Evolutionary conservation across 2,888 invertebrate genomes (phyloP), one percentile per base, ranked within the genome.

Genomic region (Ferdinandea cuprea): DNA sequence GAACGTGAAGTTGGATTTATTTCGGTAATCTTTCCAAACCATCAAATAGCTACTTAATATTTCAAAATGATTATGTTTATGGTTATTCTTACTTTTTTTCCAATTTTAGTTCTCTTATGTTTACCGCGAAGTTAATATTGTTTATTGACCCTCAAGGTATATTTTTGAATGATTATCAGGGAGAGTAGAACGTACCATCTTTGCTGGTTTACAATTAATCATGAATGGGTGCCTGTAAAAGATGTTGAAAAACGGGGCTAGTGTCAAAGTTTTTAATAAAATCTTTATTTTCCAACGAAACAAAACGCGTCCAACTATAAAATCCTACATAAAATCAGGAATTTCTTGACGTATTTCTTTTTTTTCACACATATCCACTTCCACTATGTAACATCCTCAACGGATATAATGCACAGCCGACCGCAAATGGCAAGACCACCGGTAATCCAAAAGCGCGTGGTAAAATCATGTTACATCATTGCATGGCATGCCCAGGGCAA

Each of bases 171-270:
- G 28, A 9, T 37, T 58, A 25, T 17, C 56, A 56, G 46, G 40
- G 8, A 0, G 11, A 6, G 25, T 40, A 58, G 3, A 8, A 19
- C n/a, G 54, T 2, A 3, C 17, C 6, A n/a, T 6, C n/a, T n/a
- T 19, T 21, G 5, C 25, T 25, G 25, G 25, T 25, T 5, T 2
- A 25, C 25, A 25, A 25, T 25, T 25, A 25, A 25, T 25, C 25
- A 25, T 25, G 25, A 5, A 25, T 25, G n/a, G n/a, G n/a, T n/a
- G n/a, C n/a, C n/a, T n/a, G n/a, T n/a, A n/a, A 74, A 80, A 74
- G 42, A 50, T 73, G 72, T 68, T 80, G 69, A 80, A 68, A 69
- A 80, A 80, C 74, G n/a, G n/a, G n/a, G n/a, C n/a, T n/a, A n/a
- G n/a, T n/a, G n/a, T n/a, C n/a, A n/a, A n/a, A n/a, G n/a, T n/a